phyloP scores from a whole-genome alignment of 2,113 vertebrate genomes.

The Phoenicopterus ruber region DNA sequence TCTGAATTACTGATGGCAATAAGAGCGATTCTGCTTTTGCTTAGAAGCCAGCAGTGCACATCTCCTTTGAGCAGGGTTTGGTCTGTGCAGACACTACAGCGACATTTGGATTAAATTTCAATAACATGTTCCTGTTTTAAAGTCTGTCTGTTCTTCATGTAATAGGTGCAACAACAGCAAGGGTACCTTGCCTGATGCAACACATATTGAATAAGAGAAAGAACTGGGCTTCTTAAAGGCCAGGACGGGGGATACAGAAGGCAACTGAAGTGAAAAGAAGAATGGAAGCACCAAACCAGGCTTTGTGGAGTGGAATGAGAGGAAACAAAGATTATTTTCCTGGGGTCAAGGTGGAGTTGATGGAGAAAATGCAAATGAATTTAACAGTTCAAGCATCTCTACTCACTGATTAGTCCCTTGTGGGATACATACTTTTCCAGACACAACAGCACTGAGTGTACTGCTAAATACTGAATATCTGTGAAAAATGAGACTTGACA shows the following conservation, averaged over 20 bases:
- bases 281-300: neutral
- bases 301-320: neutral
- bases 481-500: neutral
- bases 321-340: neutral
- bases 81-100: neutral
- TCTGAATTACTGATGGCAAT: neutral
- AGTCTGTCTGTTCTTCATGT: neutral
- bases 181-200: neutral
- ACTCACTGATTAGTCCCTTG: neutral
- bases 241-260: neutral
- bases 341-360: neutral
- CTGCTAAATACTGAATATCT: neutral
- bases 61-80: neutral
- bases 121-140: neutral
- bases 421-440: neutral
- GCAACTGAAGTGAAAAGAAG: neutral
- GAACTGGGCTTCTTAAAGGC: neutral
- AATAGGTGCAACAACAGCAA: neutral
- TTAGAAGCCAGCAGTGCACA: neutral
- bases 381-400: neutral
- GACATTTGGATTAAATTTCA: neutral
- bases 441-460: neutral
- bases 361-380: neutral
- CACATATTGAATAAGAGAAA: neutral
- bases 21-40: neutral